Evolutionary conservation across 2,888 invertebrate species (phyloP).

Genomic region (Crioceris asparagi): DNA sequence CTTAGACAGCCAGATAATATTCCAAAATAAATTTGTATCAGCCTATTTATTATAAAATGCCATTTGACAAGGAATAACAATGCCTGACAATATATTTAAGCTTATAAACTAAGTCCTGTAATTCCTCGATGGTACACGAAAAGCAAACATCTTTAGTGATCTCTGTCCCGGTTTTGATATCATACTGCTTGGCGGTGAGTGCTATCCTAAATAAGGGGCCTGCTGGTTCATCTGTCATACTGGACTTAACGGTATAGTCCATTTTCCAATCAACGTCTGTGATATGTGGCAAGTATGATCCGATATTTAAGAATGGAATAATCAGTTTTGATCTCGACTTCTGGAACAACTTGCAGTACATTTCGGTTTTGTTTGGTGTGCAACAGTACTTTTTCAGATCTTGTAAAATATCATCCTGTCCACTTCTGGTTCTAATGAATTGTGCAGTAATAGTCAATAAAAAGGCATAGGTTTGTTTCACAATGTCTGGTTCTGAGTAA

Average conservation of each 20-base stretch:
- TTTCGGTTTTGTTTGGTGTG: not conserved
- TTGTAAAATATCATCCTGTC: not conserved
- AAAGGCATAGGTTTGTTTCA: not conserved
- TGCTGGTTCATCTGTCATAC: not conserved
- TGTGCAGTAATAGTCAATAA: not conserved
- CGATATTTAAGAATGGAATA: not conserved
- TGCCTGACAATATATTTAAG: not conserved
- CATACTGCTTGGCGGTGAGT: not conserved
- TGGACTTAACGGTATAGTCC: not conserved
- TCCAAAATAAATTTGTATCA: not conserved
- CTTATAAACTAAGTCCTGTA: conserved; percentile 1
- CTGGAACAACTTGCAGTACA: not conserved
- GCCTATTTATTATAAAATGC: not conserved
- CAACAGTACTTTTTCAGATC: not conserved
- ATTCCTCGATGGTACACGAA: not conserved
- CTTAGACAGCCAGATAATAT: not conserved
- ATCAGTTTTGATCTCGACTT: not conserved
- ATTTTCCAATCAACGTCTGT: not conserved
- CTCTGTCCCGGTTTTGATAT: not conserved
- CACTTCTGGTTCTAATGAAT: not conserved
- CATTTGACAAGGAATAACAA: not conserved
- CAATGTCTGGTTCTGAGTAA: not conserved
- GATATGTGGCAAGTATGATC: not conserved
- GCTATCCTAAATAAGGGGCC: not conserved
- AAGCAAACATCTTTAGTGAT: not conserved